phyloP scores from a whole-genome alignment of 1,140 invertebrate genomes.

The Atopsyche davidsoni region DNA sequence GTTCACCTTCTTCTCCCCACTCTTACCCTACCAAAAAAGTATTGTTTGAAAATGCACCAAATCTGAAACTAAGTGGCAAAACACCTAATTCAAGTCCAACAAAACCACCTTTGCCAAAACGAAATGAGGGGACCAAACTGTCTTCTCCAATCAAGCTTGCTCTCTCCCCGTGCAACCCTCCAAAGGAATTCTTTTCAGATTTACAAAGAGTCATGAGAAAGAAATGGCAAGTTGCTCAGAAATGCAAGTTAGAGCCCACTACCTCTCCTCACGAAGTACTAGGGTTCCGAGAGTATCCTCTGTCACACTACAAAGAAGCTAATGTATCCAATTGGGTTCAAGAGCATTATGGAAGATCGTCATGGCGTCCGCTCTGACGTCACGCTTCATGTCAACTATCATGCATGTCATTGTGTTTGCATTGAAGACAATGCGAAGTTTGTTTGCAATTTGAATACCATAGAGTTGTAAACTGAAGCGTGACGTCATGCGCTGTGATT shows the following conservation, averaged over 20 bases:
- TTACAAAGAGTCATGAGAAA: slow-evolving; percentile 87
- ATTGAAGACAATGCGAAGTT: too few relatives aligned
- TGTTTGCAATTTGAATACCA: too few relatives aligned
- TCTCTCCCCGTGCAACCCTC: slow-evolving; percentile 66
- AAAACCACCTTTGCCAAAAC: slow-evolving; percentile 61
- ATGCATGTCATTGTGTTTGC: too few relatives aligned
- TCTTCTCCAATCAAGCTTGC: slow-evolving; percentile 69
- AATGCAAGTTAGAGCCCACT: slow-evolving; percentile 76
- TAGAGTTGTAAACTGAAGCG: too few relatives aligned
- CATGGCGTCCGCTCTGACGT: too few relatives aligned
- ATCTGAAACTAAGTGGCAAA: too few relatives aligned
- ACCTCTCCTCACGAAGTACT: slow-evolving; percentile 86
- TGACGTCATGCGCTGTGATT: too few relatives aligned
- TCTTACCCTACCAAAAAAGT: too few relatives aligned
- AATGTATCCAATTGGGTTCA: slow-evolving; percentile 86
- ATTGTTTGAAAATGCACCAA: too few relatives aligned
- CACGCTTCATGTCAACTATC: too few relatives aligned
- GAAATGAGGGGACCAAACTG: slow-evolving; percentile 64
- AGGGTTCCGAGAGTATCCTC: slow-evolving; percentile 74
- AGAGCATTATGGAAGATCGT: slow-evolving; percentile 85
- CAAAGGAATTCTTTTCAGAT: slow-evolving; percentile 78
- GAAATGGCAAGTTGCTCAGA: slow-evolving; percentile 90
- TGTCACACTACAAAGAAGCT: slow-evolving; percentile 68
- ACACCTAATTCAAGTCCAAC: too few relatives aligned
- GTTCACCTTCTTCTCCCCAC: too few relatives aligned